Evolutionary conservation across 2,113 vertebrate species (phyloP).

Genomic region (Entomyzon cyanotis): DNA sequence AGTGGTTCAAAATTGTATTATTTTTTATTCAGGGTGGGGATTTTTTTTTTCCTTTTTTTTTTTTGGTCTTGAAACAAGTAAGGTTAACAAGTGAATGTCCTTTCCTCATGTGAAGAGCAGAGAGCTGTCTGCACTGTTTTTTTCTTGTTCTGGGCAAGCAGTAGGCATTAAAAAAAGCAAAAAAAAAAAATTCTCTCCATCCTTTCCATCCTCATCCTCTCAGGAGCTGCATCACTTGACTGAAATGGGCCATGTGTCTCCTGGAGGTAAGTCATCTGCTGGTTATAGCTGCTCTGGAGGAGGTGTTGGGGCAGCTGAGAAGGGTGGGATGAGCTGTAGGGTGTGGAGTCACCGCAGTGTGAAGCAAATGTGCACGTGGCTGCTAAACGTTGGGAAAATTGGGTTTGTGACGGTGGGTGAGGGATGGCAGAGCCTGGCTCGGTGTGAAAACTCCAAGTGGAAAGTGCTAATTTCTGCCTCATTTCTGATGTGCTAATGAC

Average conservation of each 20-base stretch:
- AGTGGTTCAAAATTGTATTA: rapidly evolving
- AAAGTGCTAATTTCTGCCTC: background rate
- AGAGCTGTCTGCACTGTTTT: background rate
- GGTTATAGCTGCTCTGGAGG: background rate
- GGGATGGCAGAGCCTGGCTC: background rate
- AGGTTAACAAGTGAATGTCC: rapidly evolving
- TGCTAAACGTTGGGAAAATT: rapidly evolving
- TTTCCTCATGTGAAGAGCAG: background rate
- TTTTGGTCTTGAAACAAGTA: background rate
- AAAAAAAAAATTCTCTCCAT: background rate
- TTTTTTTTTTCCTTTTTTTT: background rate
- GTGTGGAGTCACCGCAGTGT: rapidly evolving
- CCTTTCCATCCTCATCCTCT: background rate
- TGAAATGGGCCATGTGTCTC: background rate
- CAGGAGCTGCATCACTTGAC: background rate
- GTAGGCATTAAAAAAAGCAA: background rate
- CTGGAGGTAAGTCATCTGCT: background rate
- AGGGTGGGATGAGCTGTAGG: background rate
- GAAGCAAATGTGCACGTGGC: background rate
- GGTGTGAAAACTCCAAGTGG: background rate
- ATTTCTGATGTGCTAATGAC: background rate
- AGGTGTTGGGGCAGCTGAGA: background rate
- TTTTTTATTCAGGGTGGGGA: background rate
- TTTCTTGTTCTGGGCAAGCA: background rate
- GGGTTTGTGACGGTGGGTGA: background rate